Conservation (phyloP, 2,113 vertebrate species). For the Struthio camelus region DNA sequence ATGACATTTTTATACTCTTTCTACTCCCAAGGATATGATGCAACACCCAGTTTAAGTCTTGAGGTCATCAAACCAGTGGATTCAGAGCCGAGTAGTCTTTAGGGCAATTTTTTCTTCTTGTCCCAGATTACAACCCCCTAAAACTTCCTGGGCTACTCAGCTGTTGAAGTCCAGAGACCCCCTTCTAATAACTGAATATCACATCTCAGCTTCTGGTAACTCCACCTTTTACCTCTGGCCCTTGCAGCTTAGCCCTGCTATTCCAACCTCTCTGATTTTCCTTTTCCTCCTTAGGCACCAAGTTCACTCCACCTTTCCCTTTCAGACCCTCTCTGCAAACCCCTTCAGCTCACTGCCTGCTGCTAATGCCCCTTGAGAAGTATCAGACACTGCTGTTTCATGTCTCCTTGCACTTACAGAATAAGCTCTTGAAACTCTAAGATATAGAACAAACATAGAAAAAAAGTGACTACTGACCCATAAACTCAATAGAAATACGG, state of each 20-base stretch:
- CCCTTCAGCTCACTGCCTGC: not conserved
- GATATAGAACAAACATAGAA: not conserved
- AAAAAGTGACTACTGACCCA: not conserved
- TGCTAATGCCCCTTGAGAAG: not conserved
- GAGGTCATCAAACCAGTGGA: not conserved
- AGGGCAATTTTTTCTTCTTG: not conserved
- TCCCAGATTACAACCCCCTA: not conserved
- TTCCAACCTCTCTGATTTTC: not conserved
- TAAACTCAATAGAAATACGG: not conserved
- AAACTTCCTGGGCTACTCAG: not conserved
- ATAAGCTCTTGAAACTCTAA: not conserved
- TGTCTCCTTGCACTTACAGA: not conserved
- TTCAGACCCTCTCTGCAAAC: not conserved
- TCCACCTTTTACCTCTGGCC: not conserved
- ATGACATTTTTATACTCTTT: not conserved
- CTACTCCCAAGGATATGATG: not conserved
- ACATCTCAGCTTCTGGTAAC: not conserved
- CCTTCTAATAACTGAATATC: not conserved
- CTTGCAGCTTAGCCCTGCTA: not conserved
- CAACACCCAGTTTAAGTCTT: not conserved
- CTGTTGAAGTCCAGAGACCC: not conserved
- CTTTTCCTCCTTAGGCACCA: accelerated
- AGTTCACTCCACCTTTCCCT: not conserved
- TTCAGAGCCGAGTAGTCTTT: not conserved
- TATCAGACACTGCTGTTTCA: not conserved